These are phyloP conservation scores for Paracyclopina nana DNA, from an alignment of 1,140 invertebrate species.

Conservation along the genomic window DNA sequence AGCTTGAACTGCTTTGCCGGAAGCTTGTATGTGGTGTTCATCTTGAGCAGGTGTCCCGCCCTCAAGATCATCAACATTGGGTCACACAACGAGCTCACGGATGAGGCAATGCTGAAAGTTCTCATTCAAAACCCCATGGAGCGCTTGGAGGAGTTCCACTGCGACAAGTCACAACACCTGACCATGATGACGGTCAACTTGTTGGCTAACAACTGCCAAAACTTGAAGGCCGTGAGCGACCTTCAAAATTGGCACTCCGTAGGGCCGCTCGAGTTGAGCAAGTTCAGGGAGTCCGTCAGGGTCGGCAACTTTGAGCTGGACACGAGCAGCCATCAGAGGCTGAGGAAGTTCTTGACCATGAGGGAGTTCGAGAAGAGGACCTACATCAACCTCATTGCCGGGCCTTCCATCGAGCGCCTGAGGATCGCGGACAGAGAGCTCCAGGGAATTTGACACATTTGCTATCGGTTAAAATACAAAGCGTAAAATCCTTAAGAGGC, in stretches of 20 bases:
- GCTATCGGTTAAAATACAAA: too few species aligned
- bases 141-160: neutral
- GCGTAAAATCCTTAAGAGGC: too few species aligned
- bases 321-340: neutral
- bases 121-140: neutral
- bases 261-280: neutral
- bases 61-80: neutral
- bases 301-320: neutral
- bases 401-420: neutral
- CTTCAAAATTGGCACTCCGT: neutral
- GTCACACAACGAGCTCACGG: neutral
- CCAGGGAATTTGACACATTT: too few species aligned
- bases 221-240: neutral
- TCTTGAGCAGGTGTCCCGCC: neutral
- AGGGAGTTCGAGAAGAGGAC: neutral
- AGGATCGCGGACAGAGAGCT: too few species aligned
- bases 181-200: neutral
- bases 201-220: neutral
- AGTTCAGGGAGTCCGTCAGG: neutral
- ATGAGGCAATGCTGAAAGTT: neutral
- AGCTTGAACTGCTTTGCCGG: neutral
- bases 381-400: conserved; percentile 1
- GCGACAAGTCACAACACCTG: neutral
- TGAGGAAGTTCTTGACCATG: conserved; percentile 1
- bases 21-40: neutral